Evolutionary conservation across 2,113 vertebrate species (phyloP).

Genomic region (Myotis lucifugus): DNA sequence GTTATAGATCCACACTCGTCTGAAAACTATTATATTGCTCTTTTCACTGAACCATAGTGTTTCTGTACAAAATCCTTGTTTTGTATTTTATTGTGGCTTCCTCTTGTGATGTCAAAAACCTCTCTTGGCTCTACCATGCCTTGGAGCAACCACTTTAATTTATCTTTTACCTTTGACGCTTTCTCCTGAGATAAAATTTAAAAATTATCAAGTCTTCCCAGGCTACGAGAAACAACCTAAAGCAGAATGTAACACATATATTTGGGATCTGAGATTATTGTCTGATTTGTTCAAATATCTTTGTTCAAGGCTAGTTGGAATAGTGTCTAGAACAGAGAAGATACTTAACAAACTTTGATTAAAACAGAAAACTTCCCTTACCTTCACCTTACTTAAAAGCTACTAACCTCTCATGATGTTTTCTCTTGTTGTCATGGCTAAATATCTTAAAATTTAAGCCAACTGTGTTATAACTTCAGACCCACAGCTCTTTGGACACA

Average conservation of each 20-base stretch:
- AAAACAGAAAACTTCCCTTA: background rate
- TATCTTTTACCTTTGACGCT: background rate
- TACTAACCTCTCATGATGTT: background rate
- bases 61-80: background rate
- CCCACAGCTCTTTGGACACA: background rate
- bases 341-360: background rate
- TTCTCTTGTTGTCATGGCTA: background rate
- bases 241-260: background rate
- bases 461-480: background rate
- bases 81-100: background rate
- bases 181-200: background rate
- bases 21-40: background rate
- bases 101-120: background rate
- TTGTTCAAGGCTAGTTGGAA: background rate
- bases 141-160: background rate
- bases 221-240: background rate
- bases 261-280: background rate
- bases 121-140: background rate
- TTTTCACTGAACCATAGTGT: background rate
- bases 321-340: background rate
- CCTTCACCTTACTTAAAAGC: background rate
- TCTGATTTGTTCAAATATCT: background rate
- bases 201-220: background rate
- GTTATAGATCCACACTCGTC: background rate
- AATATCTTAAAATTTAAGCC: background rate